Conservation (phyloP, 2,113 vertebrate species). For the Nannospalax galili region DNA sequence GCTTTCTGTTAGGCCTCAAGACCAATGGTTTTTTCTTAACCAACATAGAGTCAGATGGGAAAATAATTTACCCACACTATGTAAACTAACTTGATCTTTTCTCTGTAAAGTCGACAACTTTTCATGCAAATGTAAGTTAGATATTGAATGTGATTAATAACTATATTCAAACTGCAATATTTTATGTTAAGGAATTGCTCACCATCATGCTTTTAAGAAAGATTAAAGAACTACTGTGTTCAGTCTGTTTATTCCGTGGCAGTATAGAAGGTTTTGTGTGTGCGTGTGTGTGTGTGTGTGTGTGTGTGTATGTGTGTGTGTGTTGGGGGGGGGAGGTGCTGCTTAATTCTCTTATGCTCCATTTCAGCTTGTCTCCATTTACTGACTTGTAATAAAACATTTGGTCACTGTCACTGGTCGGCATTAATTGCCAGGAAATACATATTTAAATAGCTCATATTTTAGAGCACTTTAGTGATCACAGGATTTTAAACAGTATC, state of each 20-base stretch:
- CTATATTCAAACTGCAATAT: slow-evolving; percentile 56
- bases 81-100: slow-evolving; percentile 59
- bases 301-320: no score
- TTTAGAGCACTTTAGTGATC: slow-evolving; percentile 83
- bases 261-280: not conserved
- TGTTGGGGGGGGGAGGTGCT: not conserved
- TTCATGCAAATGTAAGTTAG: not conserved
- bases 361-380: slow-evolving; percentile 51
- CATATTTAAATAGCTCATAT: slow-evolving; percentile 82
- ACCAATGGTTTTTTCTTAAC: slow-evolving; percentile 53
- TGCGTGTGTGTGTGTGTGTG: no score
- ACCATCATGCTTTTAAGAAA: slow-evolving; percentile 61
- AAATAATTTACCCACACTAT: slow-evolving; percentile 66
- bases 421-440: slow-evolving; percentile 79
- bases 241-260: slow-evolving; percentile 62
- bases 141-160: slow-evolving; percentile 67
- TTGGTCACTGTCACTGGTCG: slow-evolving; percentile 67
- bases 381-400: slow-evolving; percentile 45
- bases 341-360: slow-evolving; percentile 37
- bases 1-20: slow-evolving; percentile 53
- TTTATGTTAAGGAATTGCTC: slow-evolving; percentile 64
- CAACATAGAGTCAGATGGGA: slow-evolving; percentile 44
- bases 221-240: slow-evolving; percentile 59
- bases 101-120: slow-evolving; percentile 63
- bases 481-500: slow-evolving; percentile 83